A percentile compares a stretch with the other conserved stretches of the same genome.
Evolutionary conservation across 2,797 vertebrate species (phyloP).

Genomic region (Thripadectes ignobilis): DNA sequence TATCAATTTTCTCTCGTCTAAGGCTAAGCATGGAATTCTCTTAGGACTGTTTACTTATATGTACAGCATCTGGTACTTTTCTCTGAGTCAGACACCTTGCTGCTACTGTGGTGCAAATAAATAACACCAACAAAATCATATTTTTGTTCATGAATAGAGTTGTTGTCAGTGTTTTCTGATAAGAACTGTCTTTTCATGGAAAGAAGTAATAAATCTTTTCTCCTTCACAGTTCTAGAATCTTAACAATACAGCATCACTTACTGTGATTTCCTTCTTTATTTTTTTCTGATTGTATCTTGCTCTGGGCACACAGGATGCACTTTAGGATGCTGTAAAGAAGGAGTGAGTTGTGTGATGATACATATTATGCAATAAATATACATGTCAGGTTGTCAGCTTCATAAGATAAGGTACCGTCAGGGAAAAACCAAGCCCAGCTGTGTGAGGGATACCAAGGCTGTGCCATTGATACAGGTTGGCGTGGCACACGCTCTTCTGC

Average conservation of each 20-base stretch:
- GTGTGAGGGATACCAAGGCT: background rate
- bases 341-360: background rate
- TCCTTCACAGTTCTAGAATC: background rate
- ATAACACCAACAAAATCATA: background rate
- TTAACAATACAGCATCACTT: background rate
- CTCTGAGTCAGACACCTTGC: background rate
- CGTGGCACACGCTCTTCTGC: background rate
- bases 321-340: background rate
- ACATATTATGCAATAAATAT: background rate
- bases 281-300: background rate
- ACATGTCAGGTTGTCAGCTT: background rate
- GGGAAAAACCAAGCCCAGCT: background rate
- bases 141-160: background rate
- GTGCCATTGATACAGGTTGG: background rate
- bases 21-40: background rate
- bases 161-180: background rate
- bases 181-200: background rate
- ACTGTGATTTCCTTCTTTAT: background rate
- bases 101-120: background rate
- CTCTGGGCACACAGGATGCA: background rate
- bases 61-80: background rate
- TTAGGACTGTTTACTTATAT: background rate
- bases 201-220: background rate
- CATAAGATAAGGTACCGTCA: background rate
- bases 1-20: background rate